Evolutionary conservation across 2,888 invertebrate species (phyloP).

Genomic region (Eumerus sabulonum): DNA sequence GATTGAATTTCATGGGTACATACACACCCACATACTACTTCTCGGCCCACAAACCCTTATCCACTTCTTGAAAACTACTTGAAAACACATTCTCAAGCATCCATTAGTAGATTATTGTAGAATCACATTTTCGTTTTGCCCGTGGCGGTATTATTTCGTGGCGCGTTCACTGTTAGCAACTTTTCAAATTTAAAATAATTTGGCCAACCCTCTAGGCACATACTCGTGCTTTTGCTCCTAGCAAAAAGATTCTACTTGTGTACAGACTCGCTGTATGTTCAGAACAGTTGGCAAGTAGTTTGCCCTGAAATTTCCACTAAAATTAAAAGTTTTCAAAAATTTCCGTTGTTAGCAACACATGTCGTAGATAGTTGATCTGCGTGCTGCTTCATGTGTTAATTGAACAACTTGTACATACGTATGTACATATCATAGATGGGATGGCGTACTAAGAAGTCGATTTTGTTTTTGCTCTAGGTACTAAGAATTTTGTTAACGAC

Average conservation of each 20-base stretch:
- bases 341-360: slow-evolving; percentile 53
- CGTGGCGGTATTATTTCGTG: slow-evolving; percentile 51
- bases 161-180: slow-evolving; percentile 58
- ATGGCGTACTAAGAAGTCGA: neutral
- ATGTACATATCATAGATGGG: neutral
- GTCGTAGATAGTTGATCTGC: slow-evolving; percentile 31
- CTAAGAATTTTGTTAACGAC: no score
- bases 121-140: slow-evolving; percentile 55
- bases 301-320: slow-evolving; percentile 53
- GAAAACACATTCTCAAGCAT: slow-evolving; percentile 45
- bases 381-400: slow-evolving; percentile 40
- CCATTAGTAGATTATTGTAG: slow-evolving; percentile 55
- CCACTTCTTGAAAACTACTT: slow-evolving; percentile 20
- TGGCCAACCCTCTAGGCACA: slow-evolving; percentile 37
- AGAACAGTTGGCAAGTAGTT: slow-evolving; percentile 57
- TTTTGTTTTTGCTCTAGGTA: slow-evolving; percentile 6
- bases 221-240: neutral
- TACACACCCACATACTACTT: slow-evolving; percentile 14
- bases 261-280: slow-evolving; percentile 16
- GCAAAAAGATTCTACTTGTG: slow-evolving; percentile 8
- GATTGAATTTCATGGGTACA: neutral
- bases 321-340: slow-evolving; percentile 62
- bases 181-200: slow-evolving; percentile 69
- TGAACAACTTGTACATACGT: slow-evolving; percentile 25
- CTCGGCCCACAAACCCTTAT: neutral